phyloP scores from a whole-genome alignment of 2,797 vertebrate species.

The Cetoscarus ocellatus region DNA sequence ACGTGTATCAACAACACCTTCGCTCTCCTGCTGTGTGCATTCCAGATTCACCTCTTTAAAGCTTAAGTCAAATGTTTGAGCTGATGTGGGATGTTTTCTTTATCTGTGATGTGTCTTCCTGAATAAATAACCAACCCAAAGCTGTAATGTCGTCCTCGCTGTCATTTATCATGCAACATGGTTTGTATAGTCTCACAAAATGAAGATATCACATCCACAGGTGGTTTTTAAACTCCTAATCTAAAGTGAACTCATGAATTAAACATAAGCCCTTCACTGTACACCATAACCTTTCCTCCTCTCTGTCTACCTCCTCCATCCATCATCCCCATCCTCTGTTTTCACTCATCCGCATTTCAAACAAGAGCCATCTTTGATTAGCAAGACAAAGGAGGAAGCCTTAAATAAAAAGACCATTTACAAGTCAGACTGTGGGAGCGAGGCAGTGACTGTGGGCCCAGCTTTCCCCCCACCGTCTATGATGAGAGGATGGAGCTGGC shows the following conservation, averaged over 20 bases:
- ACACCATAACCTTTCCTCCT: constrained; percentile 62
- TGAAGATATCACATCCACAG: constrained; percentile 5
- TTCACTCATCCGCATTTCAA: constrained; percentile 79
- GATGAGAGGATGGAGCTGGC: constrained; percentile 77
- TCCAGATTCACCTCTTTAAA: constrained; percentile 11
- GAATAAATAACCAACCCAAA: constrained; percentile 31
- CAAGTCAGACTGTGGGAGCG: constrained; percentile 78
- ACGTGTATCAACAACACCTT: constrained; percentile 8
- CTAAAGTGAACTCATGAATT: constrained; percentile 66
- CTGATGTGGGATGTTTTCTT: constrained; percentile 16
- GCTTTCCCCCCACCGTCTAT: constrained; percentile 70
- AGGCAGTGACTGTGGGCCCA: constrained; percentile 59
- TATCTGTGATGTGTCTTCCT: constrained; percentile 16
- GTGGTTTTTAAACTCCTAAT: constrained; percentile 49
- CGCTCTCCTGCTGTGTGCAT: background rate
- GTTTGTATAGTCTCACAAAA: background rate
- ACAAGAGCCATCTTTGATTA: constrained; percentile 83
- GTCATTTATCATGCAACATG: background rate
- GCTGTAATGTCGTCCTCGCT: constrained; percentile 15
- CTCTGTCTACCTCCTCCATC: constrained; percentile 56
- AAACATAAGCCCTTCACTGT: constrained; percentile 64
- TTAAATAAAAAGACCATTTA: constrained; percentile 90
- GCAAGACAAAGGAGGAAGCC: constrained; percentile 79
- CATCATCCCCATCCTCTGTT: constrained; percentile 67
- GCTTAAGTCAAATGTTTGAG: constrained; percentile 10